Evolutionary conservation across 2,888 invertebrate genomes (phyloP).

Genomic region (Drosophila merina): DNA sequence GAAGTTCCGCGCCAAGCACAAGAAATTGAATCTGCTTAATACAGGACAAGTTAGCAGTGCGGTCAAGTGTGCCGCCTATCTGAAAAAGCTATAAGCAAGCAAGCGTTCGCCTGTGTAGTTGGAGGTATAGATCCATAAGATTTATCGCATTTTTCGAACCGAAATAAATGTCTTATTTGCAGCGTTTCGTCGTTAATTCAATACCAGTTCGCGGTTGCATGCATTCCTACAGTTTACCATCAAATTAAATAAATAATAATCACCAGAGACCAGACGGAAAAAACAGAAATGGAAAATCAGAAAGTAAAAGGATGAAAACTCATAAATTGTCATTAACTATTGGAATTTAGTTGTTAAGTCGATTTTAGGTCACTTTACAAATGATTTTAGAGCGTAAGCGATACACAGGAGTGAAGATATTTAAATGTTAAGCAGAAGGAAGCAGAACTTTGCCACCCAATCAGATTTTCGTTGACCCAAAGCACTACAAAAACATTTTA

Average conservation of each 20-base stretch:
- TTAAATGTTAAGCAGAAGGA: slow-evolving; percentile 25
- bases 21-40: slow-evolving; percentile 82
- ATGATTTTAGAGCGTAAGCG: slow-evolving; percentile 68
- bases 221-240: slow-evolving; percentile 45
- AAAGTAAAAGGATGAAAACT: slow-evolving; percentile 37
- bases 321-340: slow-evolving; percentile 68
- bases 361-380: slow-evolving; percentile 64
- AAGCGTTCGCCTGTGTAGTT: slow-evolving; percentile 21
- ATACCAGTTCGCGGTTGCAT: slow-evolving; percentile 41
- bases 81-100: slow-evolving; percentile 82
- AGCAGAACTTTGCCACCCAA: slow-evolving; percentile 12
- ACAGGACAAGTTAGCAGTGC: slow-evolving; percentile 84
- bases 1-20: slow-evolving; percentile 88
- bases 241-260: slow-evolving; percentile 21
- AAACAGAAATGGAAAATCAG: background rate
- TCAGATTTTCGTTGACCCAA: slow-evolving; percentile 32
- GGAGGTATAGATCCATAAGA: slow-evolving; percentile 35
- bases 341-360: slow-evolving; percentile 71
- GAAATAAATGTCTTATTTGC: slow-evolving; percentile 1
- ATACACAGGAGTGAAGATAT: slow-evolving; percentile 24
- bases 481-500: slow-evolving; percentile 37
- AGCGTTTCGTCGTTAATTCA: slow-evolving; percentile 38
- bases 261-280: slow-evolving; percentile 17
- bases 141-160: background rate
- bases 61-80: slow-evolving; percentile 83